Conservation (phyloP, 2,797 vertebrate species). For the Artibeus lituratus region DNA sequence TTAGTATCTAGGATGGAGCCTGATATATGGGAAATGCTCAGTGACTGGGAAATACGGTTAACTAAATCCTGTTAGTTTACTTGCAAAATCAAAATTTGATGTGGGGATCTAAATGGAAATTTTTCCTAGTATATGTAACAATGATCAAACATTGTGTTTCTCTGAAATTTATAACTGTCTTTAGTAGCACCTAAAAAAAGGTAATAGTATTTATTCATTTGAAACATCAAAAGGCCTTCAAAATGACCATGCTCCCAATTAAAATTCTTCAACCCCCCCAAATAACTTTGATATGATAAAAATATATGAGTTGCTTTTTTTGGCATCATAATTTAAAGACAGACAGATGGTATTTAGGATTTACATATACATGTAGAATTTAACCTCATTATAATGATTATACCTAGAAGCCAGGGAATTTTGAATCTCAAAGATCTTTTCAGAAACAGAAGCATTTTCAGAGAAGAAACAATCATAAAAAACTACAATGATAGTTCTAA, state of each 20-base stretch:
- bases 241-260: conserved; percentile 46
- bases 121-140: not conserved
- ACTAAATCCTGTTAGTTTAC: not conserved
- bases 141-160: conserved; percentile 7
- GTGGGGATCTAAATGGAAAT: not conserved
- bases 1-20: not conserved
- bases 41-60: not conserved
- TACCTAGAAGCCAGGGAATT: conserved; percentile 56
- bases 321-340: conserved; percentile 62
- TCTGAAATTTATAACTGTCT: conserved; percentile 8
- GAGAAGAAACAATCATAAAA: not conserved
- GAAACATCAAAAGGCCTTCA: conserved; percentile 38
- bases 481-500: conserved; percentile 55
- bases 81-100: not conserved
- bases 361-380: conserved; percentile 66
- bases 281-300: conserved; percentile 65
- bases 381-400: conserved; percentile 69
- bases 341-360: conserved; percentile 69
- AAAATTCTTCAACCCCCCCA: conserved; percentile 53
- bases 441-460: conserved; percentile 53
- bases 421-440: conserved; percentile 66
- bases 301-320: conserved; percentile 70
- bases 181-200: conserved; percentile 37
- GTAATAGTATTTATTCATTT: conserved; percentile 32
- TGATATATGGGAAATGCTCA: not conserved